phyloP scores from a whole-genome alignment of 92 coral and sea anemone species.

The Blastomussa wellsi region DNA sequence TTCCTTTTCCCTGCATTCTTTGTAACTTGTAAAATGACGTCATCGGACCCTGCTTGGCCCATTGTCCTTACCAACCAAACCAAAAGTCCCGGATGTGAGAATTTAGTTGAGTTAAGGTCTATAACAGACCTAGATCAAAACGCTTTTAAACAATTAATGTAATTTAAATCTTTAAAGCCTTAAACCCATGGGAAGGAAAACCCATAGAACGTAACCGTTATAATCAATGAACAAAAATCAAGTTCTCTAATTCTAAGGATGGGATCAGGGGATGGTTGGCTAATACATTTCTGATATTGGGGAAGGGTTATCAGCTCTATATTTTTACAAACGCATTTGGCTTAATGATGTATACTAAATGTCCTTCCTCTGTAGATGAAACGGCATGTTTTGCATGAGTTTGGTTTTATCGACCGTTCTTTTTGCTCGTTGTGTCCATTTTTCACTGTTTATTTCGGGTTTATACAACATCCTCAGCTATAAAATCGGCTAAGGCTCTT shows the following conservation, averaged over 20 bases:
- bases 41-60: slow-evolving; percentile 43
- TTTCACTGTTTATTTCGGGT: background rate
- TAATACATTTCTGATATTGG: background rate
- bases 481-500: slow-evolving; percentile 86
- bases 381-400: background rate
- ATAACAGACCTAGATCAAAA: slow-evolving; percentile 27
- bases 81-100: slow-evolving; percentile 4
- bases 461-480: slow-evolving; percentile 80
- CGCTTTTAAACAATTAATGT: slow-evolving; percentile 32
- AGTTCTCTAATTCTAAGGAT: background rate
- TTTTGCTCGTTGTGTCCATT: background rate
- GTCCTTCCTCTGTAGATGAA: background rate
- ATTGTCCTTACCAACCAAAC: slow-evolving; percentile 35
- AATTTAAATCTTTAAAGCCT: slow-evolving; percentile 12
- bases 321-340: slow-evolving; percentile 22
- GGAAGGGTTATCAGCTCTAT: background rate
- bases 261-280: background rate
- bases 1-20: slow-evolving; percentile 27
- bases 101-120: slow-evolving; percentile 28
- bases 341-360: background rate
- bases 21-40: slow-evolving; percentile 36
- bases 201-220: slow-evolving; percentile 12
- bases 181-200: background rate
- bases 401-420: background rate
- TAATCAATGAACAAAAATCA: slow-evolving; percentile 24